phyloP scores from a whole-genome alignment of 2,797 vertebrate species.

The Epinephelus malabaricus region DNA sequence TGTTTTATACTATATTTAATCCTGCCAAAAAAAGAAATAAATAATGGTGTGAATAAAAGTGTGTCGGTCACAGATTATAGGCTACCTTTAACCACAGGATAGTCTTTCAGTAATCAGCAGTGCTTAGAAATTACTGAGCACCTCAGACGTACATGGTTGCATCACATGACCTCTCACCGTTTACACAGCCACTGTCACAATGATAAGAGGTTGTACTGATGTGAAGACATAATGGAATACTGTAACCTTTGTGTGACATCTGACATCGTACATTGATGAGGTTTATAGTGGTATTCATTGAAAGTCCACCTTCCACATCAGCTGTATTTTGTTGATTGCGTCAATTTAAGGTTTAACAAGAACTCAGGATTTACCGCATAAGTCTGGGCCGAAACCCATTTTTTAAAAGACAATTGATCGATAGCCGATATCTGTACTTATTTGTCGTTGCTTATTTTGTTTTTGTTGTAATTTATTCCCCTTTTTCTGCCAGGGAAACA shows the following conservation, averaged over 20 bases:
- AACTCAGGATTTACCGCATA: too few relatives aligned
- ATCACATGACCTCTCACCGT: slow-evolving; percentile 3
- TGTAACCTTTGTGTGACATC: neutral
- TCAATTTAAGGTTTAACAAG: neutral
- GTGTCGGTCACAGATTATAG: neutral
- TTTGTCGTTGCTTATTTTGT: too few relatives aligned
- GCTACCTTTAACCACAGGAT: neutral
- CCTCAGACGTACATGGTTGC: slow-evolving; percentile 41
- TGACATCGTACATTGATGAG: neutral
- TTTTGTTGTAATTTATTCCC: too few relatives aligned
- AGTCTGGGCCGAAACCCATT: too few relatives aligned
- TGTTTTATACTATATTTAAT: neutral
- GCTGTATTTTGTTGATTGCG: neutral
- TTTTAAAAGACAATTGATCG: too few relatives aligned
- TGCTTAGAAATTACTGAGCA: slow-evolving; percentile 15
- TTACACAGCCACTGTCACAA: slow-evolving; percentile 2
- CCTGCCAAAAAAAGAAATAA: neutral
- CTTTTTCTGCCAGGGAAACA: too few relatives aligned
- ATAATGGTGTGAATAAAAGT: neutral
- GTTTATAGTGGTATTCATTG: neutral
- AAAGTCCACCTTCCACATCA: neutral
- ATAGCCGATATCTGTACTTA: too few relatives aligned
- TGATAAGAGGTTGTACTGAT: slow-evolving; percentile 17
- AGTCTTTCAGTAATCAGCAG: slow-evolving; percentile 8
- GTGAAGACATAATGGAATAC: slow-evolving; percentile 17